Evolutionary conservation across 1,140 invertebrate genomes (phyloP).

Genomic region (Lasioglossum baleicum): DNA sequence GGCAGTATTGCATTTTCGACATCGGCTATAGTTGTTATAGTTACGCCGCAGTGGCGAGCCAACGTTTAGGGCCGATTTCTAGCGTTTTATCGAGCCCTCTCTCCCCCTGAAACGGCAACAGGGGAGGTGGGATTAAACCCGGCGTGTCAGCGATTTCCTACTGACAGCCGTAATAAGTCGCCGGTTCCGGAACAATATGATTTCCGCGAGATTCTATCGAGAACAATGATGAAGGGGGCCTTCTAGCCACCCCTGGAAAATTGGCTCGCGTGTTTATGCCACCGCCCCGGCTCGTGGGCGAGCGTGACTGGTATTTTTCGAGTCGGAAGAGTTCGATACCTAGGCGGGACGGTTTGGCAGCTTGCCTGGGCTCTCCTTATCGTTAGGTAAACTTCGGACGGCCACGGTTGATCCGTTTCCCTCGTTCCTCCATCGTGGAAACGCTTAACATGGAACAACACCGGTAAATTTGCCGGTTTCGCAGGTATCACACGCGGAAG

Average conservation of each 20-base stretch:
- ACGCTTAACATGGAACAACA: background rate
- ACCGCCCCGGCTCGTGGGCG: constrained; percentile 56
- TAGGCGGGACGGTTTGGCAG: constrained; percentile 24
- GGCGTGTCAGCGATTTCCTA: constrained; percentile 72
- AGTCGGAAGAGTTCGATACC: constrained; percentile 17
- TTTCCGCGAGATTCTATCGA: constrained; percentile 71
- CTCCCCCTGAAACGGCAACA: constrained; percentile 13
- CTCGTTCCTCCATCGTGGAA: background rate
- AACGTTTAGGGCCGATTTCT: constrained; percentile 16
- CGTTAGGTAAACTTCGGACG: constrained; percentile 23
- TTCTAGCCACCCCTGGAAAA: constrained; percentile 55
- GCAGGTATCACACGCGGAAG: too few species aligned
- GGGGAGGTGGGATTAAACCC: constrained; percentile 63
- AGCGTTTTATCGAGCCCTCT: constrained; percentile 32
- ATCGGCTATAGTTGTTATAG: background rate
- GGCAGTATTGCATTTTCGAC: too few species aligned
- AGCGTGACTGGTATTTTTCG: constrained; percentile 67
- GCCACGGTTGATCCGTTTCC: background rate
- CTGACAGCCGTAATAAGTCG: constrained; percentile 64
- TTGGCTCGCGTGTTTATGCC: constrained; percentile 70
- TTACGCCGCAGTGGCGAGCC: background rate
- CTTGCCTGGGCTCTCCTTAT: constrained; percentile 18
- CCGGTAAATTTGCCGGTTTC: too few species aligned
- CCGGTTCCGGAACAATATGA: constrained; percentile 68
- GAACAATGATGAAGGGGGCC: constrained; percentile 66